A percentile compares a stretch with the other conserved stretches of the same genome.
Conservation (phyloP, 2,113 vertebrate genomes). For the Notiomystis cincta region DNA sequence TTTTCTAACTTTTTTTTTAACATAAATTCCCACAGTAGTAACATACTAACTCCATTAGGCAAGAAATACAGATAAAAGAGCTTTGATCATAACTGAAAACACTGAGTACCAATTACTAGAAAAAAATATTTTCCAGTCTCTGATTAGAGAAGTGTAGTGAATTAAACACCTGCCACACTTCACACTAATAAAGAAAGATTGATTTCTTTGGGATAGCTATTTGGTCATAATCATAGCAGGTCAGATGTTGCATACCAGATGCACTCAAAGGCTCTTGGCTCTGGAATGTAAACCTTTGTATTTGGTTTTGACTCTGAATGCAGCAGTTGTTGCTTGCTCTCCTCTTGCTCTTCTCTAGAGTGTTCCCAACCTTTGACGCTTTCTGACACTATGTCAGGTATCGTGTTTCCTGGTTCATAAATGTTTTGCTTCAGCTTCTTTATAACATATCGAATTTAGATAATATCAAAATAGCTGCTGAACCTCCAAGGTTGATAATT, state of each 20-base stretch:
- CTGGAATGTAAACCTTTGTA: background rate
- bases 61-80: background rate
- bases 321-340: background rate
- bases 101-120: background rate
- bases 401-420: background rate
- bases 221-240: background rate
- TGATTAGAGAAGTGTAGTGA: background rate
- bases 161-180: constrained; percentile 11
- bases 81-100: background rate
- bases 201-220: background rate
- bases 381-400: background rate
- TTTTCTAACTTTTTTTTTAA: background rate
- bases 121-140: background rate
- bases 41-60: background rate
- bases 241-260: background rate
- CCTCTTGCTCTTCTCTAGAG: background rate
- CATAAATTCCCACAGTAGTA: background rate
- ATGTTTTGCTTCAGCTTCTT: background rate
- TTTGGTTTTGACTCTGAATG: background rate
- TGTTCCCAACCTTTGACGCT: background rate
- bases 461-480: background rate
- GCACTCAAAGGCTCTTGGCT: background rate
- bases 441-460: background rate
- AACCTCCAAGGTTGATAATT: background rate
- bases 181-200: constrained; percentile 14